Base-by-base conservation (phyloP, 2,797 vertebrate genomes). In the Otus scops region DNA sequence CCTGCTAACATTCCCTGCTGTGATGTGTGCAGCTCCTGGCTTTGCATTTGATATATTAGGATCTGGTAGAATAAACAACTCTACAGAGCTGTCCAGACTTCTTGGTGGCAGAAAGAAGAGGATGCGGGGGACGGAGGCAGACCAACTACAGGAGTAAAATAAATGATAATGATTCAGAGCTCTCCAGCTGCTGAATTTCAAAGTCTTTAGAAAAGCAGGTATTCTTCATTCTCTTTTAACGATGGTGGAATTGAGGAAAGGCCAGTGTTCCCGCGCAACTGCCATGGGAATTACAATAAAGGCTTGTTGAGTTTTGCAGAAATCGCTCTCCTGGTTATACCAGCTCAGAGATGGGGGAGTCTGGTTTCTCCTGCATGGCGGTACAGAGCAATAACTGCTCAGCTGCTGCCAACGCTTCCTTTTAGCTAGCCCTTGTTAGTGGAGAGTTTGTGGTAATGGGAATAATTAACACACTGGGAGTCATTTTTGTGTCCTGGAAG, bases 401-500 rank as follows among this genome's bases (percentile, higher is more conserved):
- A 92, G 91, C 92, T 93, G 60, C 94, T 95, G 95, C 95, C 95
- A 97, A 73, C 1, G 50, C 94, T 87, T 97, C 82, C 92, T 97
- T 96, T 89, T 91, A 77, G 87, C 94, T 93, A 77, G 95, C 96
- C 95, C 97, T 98, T 97, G 88, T 98, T 97, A 97, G 97, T 93
- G 84, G 96, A 97, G 97, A 97, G 97, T 97, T 98, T 98, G 97
- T 97, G 96, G 96, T 98, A 98, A 98, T 98, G 95, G 96, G 97
- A 97, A 95, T 97, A 97, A 98, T 98, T 98, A 98, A 97, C 98
- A 97, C 98, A 96, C 97, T 97, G 93, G 97, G 98, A 95, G 96
- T 96, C 90, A 96, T 97, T 94, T 97, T 96, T 97, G 85, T 97
- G 98, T 97, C 97, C 96, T 98, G 97, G 96, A 98, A 97, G 95